These are phyloP conservation scores for Odocoileus virginianus DNA, from an alignment of 2,113 vertebrate species.

Conservation along the genomic window DNA sequence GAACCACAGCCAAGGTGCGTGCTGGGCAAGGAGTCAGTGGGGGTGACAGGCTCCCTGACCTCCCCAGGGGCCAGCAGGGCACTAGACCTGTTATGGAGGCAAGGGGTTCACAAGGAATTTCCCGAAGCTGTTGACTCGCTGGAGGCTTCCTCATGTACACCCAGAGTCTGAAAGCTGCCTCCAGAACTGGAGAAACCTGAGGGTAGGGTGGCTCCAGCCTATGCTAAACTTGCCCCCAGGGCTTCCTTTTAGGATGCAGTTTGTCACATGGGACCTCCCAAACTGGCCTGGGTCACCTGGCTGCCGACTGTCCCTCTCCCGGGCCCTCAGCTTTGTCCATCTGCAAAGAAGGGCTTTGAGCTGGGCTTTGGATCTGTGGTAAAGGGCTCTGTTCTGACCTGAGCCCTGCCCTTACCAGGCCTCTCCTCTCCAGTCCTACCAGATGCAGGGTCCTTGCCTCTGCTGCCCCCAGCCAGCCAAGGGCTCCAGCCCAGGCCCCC, in stretches of 20 bases:
- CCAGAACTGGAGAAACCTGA: accelerated
- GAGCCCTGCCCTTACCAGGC: background rate
- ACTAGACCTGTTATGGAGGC: background rate
- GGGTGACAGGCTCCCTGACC: background rate
- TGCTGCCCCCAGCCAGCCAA: background rate
- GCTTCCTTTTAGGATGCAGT: background rate
- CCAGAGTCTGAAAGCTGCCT: background rate
- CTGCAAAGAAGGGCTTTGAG: background rate
- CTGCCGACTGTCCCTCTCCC: accelerated
- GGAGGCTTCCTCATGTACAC: background rate
- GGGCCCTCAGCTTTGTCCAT: background rate
- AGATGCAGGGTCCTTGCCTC: background rate
- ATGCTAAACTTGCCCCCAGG: background rate
- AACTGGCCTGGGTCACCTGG: background rate
- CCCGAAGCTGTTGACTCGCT: background rate
- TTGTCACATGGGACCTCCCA: background rate
- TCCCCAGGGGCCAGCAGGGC: background rate
- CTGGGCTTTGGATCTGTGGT: background rate
- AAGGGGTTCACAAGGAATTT: accelerated
- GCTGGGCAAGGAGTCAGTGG: background rate
- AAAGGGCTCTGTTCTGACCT: background rate
- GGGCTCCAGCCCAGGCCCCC: background rate
- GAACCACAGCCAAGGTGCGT: constrained; percentile 96
- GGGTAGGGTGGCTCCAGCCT: no score
- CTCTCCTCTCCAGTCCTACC: background rate